Percentiles rank a stretch among this genome's conserved stretches.
Evolutionary conservation across 2,888 invertebrate species (phyloP).

Genomic region (Agriopis leucophaearia): DNA sequence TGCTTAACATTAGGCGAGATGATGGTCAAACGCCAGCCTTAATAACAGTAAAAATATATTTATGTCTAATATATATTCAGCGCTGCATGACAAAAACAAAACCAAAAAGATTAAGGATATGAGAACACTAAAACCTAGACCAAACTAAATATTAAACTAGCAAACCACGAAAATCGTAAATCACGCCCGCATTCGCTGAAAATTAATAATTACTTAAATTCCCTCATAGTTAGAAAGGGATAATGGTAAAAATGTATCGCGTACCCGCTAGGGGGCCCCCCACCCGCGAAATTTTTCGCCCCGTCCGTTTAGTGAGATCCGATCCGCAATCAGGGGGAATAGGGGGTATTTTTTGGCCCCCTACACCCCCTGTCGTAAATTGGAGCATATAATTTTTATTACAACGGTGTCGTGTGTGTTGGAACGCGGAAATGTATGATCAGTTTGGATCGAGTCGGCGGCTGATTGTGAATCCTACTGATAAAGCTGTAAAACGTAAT

Average conservation of each 20-base stretch:
- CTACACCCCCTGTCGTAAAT: slow-evolving; percentile 74
- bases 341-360: slow-evolving; percentile 70
- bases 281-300: slow-evolving; percentile 74
- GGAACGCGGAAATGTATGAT: slow-evolving; percentile 42
- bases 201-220: slow-evolving; percentile 81
- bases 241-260: slow-evolving; percentile 84
- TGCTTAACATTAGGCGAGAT: no score
- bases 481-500: slow-evolving; percentile 10
- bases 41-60: no score
- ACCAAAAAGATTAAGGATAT: not conserved
- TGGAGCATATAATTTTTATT: slow-evolving; percentile 87
- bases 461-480: slow-evolving; percentile 17
- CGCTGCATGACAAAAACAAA: no score
- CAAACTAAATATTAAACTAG: slow-evolving; percentile 6
- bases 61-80: no score
- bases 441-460: slow-evolving; percentile 14
- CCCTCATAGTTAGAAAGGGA: slow-evolving; percentile 81
- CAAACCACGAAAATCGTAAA: slow-evolving; percentile 35
- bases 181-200: slow-evolving; percentile 57
- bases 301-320: slow-evolving; percentile 83
- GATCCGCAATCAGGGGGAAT: slow-evolving; percentile 82
- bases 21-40: no score
- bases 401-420: slow-evolving; percentile 79
- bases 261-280: slow-evolving; percentile 61
- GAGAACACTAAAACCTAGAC: not conserved